Evolutionary conservation across 2,888 invertebrate genomes (phyloP), one percentile per base, ranked within the genome.

Genomic region (Pollenia griseotomentosa): DNA sequence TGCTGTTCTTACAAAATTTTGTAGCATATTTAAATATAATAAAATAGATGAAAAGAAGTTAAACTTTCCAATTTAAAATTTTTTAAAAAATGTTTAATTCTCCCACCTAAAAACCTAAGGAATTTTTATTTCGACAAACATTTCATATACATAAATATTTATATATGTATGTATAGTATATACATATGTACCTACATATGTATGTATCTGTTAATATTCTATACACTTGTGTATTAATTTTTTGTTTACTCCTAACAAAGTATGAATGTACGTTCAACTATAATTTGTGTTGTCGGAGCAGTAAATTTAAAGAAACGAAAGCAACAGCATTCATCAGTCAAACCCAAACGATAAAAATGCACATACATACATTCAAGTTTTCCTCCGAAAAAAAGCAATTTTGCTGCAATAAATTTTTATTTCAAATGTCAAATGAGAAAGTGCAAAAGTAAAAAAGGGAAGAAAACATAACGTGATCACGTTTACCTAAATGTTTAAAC

Each of bases 401-500:
- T 68, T 53, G 19, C 70, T 83, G 75, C 75, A 86, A 83, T 86
- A 86, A 86, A 83, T 86, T 83, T 86, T 59, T 80, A 77, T 86
- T 83, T 81, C 61, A 77, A 80, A 71, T 86, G 79, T 83, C 84
- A 79, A 77, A 77, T 61, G 53, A 66, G 48, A 83, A 77, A 81
- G 59, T 63, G 75, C 70, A 55, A 59, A 42, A 70, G 63, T 70
- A 61, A 80, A 80, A 33, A 14, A 48, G 19, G 10, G 42, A n/a
- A 63, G 63, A 12, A 55, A 5, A 79, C 42, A 65, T 79, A 80
- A 83, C 77, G 80, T 66, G 71, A 83, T 86, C 83, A 86, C 83
- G 86, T 83, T 77, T 73, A 33, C 55, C 73, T 78, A 78, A 85
- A 85, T 85, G 66, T 77, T 61, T 73, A 59, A 73, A 82, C 57